Evolutionary conservation across 2,113 vertebrate species (phyloP).

Genomic region (Lates calcarifer): DNA sequence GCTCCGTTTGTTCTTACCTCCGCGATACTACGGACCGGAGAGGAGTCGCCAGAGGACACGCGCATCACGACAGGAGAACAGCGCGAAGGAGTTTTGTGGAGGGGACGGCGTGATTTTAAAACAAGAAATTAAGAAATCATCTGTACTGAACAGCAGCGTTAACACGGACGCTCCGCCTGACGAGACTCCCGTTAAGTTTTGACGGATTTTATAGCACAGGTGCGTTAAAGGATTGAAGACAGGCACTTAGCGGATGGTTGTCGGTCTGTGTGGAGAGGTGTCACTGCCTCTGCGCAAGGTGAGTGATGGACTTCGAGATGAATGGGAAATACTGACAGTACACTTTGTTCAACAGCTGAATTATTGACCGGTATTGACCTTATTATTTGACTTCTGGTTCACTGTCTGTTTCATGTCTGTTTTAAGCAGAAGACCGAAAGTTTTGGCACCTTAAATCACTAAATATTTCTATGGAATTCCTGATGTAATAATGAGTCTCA

Average conservation of each 20-base stretch:
- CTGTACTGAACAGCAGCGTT: not conserved
- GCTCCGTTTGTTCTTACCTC: constrained; percentile 41
- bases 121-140: not conserved
- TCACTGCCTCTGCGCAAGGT: constrained; percentile 75
- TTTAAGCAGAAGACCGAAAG: not conserved
- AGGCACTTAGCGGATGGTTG: constrained; percentile 72
- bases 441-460: constrained; percentile 6
- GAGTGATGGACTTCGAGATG: constrained; percentile 61
- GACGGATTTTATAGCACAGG: constrained; percentile 64
- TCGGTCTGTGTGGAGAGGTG: constrained; percentile 63
- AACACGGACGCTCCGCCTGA: constrained; percentile 3
- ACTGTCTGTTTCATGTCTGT: not conserved
- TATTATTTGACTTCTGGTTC: not conserved
- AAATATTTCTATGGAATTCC: not conserved
- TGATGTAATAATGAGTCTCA: not conserved
- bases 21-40: constrained; percentile 44
- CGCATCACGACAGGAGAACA: constrained; percentile 62
- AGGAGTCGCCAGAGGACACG: constrained; percentile 63
- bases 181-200: constrained; percentile 37
- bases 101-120: constrained; percentile 5
- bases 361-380: constrained; percentile 1
- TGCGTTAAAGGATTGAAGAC: constrained; percentile 51
- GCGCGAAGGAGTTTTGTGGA: constrained; percentile 32
- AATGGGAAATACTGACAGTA: not conserved
- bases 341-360: constrained; percentile 31